Evolutionary conservation across 2,888 invertebrate genomes (phyloP).

Genomic region (Drosophila mercatorum): DNA sequence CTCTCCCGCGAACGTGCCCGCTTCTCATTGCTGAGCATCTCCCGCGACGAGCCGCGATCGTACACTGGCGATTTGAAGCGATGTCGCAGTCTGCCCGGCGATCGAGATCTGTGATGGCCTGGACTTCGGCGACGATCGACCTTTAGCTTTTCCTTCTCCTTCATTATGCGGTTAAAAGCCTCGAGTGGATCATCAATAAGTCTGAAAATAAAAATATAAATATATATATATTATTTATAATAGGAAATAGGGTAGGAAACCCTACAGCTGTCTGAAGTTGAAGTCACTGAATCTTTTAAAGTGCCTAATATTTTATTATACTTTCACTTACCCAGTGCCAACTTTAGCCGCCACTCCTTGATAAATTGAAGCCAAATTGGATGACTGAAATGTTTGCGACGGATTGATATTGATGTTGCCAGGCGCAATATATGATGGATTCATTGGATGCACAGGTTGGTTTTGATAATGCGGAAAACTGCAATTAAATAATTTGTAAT

Average conservation of each 20-base stretch:
- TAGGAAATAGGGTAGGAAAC: no score
- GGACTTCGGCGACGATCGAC: conserved; percentile 85
- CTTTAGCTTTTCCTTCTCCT: conserved; percentile 90
- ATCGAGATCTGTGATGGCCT: conserved; percentile 84
- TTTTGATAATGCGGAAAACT: conserved; percentile 66
- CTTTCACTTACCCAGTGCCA: conserved; percentile 80
- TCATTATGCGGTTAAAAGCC: conserved; percentile 93
- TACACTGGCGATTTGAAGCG: conserved; percentile 79
- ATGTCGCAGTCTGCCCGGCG: conserved; percentile 75
- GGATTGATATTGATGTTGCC: conserved; percentile 62
- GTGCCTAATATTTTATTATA: background rate
- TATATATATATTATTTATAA: no score
- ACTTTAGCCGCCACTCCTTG: conserved; percentile 84
- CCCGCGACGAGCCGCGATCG: conserved; percentile 75
- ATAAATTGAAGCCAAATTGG: conserved; percentile 82
- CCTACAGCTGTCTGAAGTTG: no score
- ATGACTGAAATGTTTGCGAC: conserved; percentile 66
- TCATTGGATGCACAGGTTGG: conserved; percentile 64
- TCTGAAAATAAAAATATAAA: conserved; percentile 76
- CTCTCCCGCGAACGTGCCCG: conserved; percentile 66
- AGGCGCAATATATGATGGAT: conserved; percentile 58
- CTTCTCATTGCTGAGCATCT: conserved; percentile 56
- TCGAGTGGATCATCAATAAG: conserved; percentile 93
- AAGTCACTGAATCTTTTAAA: no score
- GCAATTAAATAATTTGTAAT: conserved; percentile 8